phyloP scores from a whole-genome alignment of 2,797 vertebrate genomes.

The Hypotaenidia okinawae region DNA sequence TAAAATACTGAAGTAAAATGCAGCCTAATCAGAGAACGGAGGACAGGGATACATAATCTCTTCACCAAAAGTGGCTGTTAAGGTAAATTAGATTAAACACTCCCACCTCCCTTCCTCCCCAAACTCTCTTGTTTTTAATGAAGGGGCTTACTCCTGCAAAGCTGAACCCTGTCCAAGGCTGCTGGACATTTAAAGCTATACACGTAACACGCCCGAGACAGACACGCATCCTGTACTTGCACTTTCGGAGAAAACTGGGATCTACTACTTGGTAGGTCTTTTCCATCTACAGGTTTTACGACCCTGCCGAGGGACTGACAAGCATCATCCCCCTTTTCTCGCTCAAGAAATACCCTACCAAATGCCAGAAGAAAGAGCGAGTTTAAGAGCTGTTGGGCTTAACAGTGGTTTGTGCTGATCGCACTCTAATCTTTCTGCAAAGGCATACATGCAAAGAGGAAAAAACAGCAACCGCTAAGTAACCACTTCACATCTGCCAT shows the following conservation, averaged over 20 bases:
- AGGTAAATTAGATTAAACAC: conserved; percentile 62
- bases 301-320: background rate
- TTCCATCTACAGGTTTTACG: conserved; percentile 41
- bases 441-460: conserved; percentile 32
- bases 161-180: background rate
- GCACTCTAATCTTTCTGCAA: conserved; percentile 9
- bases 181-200: conserved; percentile 35
- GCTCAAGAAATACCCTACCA: background rate
- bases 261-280: conserved; percentile 54
- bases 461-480: conserved; percentile 61
- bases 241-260: conserved; percentile 37
- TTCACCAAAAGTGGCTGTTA: conserved; percentile 41
- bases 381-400: conserved; percentile 41
- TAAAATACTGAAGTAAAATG: conserved; percentile 37
- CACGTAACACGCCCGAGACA: background rate
- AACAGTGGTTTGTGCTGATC: conserved; percentile 24
- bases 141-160: conserved; percentile 5
- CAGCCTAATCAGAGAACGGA: conserved; percentile 29
- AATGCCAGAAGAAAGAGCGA: background rate
- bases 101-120: conserved; percentile 16
- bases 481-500: conserved; percentile 70
- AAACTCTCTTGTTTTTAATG: conserved; percentile 14
- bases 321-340: background rate
- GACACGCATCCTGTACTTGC: background rate
- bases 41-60: background rate